These are phyloP conservation scores for Gnatocerus cornutus DNA, from an alignment of 2,888 invertebrate genomes.

Conservation along the genomic window DNA sequence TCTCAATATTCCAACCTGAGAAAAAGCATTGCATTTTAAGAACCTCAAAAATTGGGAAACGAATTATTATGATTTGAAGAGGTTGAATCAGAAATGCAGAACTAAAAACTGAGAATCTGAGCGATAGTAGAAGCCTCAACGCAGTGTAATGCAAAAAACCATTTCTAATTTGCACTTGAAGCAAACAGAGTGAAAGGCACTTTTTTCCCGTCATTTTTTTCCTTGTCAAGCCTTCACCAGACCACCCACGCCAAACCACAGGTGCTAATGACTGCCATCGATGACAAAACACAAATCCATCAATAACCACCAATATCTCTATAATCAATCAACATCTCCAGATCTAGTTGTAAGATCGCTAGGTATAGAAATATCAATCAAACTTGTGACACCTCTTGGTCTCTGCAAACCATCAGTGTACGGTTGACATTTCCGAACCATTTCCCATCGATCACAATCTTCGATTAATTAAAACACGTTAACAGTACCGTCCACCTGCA, in stretches of 20 bases:
- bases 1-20: no score
- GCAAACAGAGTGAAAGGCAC: not conserved
- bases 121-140: no score
- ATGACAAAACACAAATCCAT: constrained; percentile 13
- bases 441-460: constrained; percentile 24
- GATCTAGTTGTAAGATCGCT: constrained; percentile 6
- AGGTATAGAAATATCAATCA: constrained; percentile 20
- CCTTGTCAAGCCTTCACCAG: not conserved
- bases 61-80: no score
- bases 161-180: no score
- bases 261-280: constrained; percentile 13
- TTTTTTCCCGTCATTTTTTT: not conserved
- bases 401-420: not conserved
- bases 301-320: constrained; percentile 10
- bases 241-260: constrained; percentile 1
- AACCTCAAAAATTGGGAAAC: no score
- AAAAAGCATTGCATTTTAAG: no score
- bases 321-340: constrained; percentile 16
- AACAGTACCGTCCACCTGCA: constrained; percentile 8
- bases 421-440: not conserved
- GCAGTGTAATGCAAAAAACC: no score
- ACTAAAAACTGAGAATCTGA: no score
- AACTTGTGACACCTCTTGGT: not conserved
- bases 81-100: no score
- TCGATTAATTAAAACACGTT: constrained; percentile 13